Evolutionary conservation across 2,888 invertebrate genomes (phyloP).

Genomic region (Agrotis segetum): DNA sequence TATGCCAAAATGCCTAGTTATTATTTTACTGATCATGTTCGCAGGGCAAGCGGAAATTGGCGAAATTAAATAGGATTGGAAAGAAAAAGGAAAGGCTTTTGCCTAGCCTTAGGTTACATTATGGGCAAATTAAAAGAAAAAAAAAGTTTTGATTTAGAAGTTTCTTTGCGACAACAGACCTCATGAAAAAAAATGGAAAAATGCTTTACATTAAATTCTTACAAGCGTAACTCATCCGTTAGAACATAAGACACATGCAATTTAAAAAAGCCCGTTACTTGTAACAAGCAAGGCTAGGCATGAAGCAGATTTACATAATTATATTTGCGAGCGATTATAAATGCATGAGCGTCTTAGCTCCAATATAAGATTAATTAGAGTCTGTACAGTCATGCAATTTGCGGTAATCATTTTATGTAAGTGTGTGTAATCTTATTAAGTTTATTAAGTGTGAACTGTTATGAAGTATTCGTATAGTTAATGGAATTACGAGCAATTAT

Average conservation of each 20-base stretch:
- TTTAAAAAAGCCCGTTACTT: not conserved
- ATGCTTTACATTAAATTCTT: too few species aligned
- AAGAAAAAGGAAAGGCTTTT: too few species aligned
- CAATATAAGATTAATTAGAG: constrained; percentile 31
- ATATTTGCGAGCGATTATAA: constrained; percentile 57
- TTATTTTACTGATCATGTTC: too few species aligned
- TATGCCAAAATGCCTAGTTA: too few species aligned
- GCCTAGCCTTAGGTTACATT: too few species aligned
- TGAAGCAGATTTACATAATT: constrained; percentile 54
- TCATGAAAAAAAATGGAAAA: too few species aligned
- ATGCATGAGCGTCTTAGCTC: constrained; percentile 55
- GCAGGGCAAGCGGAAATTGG: too few species aligned
- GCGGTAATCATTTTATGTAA: not conserved
- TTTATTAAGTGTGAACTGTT: not conserved
- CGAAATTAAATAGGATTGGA: too few species aligned
- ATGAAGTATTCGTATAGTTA: not conserved
- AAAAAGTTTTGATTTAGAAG: too few species aligned
- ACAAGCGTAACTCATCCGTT: not conserved
- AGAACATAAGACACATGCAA: constrained; percentile 6
- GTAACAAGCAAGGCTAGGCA: constrained; percentile 36
- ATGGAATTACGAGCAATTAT: not conserved
- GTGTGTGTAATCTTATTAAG: not conserved
- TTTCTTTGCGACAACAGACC: too few species aligned
- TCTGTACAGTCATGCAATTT: constrained; percentile 9
- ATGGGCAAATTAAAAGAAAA: too few species aligned